phyloP scores from a whole-genome alignment of 2,113 vertebrate genomes.

The Tapirus terrestris region DNA sequence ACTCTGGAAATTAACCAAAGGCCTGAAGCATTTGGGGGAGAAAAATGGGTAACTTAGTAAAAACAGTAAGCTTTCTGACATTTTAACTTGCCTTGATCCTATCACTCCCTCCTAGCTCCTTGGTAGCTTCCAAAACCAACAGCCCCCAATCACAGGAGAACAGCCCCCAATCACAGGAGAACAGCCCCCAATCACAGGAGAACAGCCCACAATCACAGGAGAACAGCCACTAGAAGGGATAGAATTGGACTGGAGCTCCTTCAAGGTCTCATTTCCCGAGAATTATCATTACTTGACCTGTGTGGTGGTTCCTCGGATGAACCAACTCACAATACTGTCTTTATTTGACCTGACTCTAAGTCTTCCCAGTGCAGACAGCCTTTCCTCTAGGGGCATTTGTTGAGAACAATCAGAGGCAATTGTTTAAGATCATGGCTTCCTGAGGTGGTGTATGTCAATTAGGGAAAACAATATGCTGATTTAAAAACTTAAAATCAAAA shows the following conservation, averaged over 20 bases:
- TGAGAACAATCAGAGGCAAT: neutral
- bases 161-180: neutral
- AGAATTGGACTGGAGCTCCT: neutral
- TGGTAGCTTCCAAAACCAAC: neutral
- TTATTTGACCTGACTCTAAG: neutral
- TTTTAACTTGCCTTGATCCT: neutral
- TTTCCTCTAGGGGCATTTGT: neutral
- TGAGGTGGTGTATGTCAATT: neutral
- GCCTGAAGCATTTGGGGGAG: neutral
- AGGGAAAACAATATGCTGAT: neutral
- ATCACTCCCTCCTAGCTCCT: neutral
- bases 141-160: neutral
- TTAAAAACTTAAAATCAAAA: neutral
- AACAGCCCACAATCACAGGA: no score
- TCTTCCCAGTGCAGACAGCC: neutral
- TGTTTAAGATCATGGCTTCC: neutral
- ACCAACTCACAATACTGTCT: neutral
- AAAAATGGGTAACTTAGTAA: neutral
- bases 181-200: no score
- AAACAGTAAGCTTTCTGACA: neutral
- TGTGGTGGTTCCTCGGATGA: neutral
- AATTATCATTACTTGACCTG: neutral
- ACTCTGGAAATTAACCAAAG: neutral
- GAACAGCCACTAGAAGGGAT: accelerated
- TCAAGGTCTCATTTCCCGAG: no score